phyloP scores from a whole-genome alignment of 2,797 vertebrate species.

The Hippopotamyrus pictus region DNA sequence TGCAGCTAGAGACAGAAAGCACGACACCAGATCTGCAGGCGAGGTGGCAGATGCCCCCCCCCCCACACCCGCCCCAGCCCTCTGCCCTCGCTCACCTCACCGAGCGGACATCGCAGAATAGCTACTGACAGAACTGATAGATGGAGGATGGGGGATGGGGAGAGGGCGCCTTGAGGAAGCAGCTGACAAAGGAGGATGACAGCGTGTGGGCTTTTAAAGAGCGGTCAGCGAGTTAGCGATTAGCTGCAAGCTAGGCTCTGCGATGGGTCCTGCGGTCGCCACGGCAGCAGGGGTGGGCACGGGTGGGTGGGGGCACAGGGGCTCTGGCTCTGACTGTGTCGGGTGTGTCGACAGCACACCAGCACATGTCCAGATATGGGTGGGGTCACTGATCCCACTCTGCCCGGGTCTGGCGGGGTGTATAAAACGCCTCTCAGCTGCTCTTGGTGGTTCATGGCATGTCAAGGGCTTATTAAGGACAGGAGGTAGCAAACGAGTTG shows the following conservation, averaged over 20 bases:
- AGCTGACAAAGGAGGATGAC: constrained; percentile 13
- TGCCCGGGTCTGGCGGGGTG: constrained; percentile 30
- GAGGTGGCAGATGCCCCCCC: background rate
- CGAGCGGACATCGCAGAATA: background rate
- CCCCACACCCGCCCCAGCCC: background rate
- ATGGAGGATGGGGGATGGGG: background rate
- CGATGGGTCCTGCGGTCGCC: background rate
- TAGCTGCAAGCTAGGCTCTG: background rate
- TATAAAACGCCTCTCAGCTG: constrained; percentile 25
- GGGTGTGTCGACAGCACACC: background rate
- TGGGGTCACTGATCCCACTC: constrained; percentile 17
- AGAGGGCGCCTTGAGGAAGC: background rate
- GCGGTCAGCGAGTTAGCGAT: background rate
- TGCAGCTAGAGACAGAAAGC: background rate
- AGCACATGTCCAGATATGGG: constrained; percentile 17
- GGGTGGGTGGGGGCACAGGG: background rate
- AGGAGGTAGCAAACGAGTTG: background rate
- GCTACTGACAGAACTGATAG: background rate
- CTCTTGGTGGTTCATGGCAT: constrained; percentile 20
- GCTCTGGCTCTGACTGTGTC: background rate
- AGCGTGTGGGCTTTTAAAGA: background rate
- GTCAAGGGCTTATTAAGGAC: constrained; percentile 23
- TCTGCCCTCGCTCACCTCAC: background rate
- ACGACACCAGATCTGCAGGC: background rate
- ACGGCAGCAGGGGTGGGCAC: background rate